Percentiles rank a stretch among this genome's conserved stretches.
Conservation (phyloP, 2,888 invertebrate species). For the Rhaphigaster nebulosa region DNA sequence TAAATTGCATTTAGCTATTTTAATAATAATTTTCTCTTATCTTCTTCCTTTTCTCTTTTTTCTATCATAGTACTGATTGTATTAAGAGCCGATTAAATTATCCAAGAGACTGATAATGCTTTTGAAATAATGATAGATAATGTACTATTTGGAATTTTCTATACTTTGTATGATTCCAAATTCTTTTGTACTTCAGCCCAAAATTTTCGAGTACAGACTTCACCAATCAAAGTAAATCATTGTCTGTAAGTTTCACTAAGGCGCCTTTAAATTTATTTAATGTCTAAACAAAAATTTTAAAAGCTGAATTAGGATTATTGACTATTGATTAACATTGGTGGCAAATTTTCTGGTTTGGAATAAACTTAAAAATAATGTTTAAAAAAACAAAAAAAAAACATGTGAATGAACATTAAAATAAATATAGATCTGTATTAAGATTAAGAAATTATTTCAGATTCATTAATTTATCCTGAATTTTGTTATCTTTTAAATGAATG, state of each 20-base stretch:
- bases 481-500: not conserved
- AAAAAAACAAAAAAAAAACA: too few relatives aligned
- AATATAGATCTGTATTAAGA: not conserved
- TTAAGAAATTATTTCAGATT: not conserved
- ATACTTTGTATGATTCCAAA: not conserved
- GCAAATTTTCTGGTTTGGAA: too few relatives aligned
- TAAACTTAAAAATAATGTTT: too few relatives aligned
- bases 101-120: not conserved
- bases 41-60: too few relatives aligned
- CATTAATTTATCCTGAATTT: not conserved
- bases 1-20: too few relatives aligned
- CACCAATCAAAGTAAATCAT: not conserved
- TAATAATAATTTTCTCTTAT: too few relatives aligned
- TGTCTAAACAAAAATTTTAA: not conserved
- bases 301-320: too few relatives aligned
- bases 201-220: not conserved
- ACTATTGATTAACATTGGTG: too few relatives aligned
- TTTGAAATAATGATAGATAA: not conserved
- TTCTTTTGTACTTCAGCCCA: not conserved
- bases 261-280: not conserved
- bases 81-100: not conserved
- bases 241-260: not conserved
- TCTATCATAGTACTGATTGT: too few relatives aligned
- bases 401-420: too few relatives aligned
- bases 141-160: not conserved